Conservation (phyloP, 2,888 invertebrate genomes). For the Drosophila cognata region DNA sequence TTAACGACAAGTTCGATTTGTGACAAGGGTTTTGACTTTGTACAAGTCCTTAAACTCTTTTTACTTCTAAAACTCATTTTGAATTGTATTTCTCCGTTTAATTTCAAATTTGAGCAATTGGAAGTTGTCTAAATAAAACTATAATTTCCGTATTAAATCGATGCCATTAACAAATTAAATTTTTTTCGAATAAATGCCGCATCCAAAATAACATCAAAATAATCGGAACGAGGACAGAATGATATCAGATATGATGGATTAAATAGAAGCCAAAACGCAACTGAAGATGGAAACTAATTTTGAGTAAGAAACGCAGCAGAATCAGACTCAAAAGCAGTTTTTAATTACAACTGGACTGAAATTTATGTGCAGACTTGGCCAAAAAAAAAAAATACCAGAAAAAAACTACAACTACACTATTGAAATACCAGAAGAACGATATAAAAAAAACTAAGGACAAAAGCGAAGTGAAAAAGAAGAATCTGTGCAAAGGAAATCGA, state of each 20-base stretch:
- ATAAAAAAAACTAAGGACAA: conserved; percentile 11
- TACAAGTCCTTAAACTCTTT: neutral
- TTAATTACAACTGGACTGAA: conserved; percentile 78
- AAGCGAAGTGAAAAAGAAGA: conserved; percentile 33
- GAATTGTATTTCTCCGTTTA: neutral
- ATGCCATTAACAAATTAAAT: conserved; percentile 2
- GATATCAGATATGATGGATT: conserved; percentile 34
- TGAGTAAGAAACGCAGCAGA: conserved; percentile 55
- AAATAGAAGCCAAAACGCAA: conserved; percentile 26
- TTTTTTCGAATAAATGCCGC: neutral
- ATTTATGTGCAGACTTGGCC: conserved; percentile 73
- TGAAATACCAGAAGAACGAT: conserved; percentile 8
- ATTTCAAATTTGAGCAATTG: neutral
- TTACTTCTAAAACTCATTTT: neutral
- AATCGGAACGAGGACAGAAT: neutral
- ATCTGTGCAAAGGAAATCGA: conserved; percentile 78
- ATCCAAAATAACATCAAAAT: conserved; percentile 18
- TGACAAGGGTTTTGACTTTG: neutral
- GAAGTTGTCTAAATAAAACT: neutral
- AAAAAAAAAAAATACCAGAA: conserved; percentile 17
- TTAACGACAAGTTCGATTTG: neutral
- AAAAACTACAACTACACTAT: neutral
- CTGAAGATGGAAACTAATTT: conserved; percentile 65
- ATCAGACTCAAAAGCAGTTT: conserved; percentile 70
- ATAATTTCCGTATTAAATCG: conserved; percentile 2